Evolutionary conservation across 2,797 vertebrate species (phyloP), one percentile per base, ranked within the genome.

Genomic region (Trachurus trachurus): DNA sequence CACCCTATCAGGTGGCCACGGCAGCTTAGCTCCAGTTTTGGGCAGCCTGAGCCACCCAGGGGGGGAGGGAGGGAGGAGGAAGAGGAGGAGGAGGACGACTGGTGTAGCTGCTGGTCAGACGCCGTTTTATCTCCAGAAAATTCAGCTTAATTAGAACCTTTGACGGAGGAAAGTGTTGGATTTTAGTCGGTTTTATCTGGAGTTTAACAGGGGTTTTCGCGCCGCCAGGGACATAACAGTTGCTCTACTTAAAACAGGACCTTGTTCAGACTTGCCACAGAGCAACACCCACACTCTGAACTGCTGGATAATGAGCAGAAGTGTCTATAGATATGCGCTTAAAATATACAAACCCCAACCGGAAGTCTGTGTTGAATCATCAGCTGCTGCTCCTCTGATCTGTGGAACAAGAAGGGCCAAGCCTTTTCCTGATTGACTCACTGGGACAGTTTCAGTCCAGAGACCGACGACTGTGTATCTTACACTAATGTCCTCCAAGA

Each of bases 291-390:
- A 57, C 82, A 12, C 63, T 26, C n/a, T n/a, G 45, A 78, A 49
- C 63, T 44, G n/a, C 69, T 29, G 68, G 49, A 66, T 85, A 74
- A 84, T 59, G 70, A 81, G 78, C 7, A 39, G 59, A 65, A 16
- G 50, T 44, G 69, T 81, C 72, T 54, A 47, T 15, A 66, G 74
- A 78, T 64, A 13, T 19, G 44, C 31, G 42, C 37, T 54, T 60
- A n/a, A 62, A 66, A 60, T 69, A 49, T 52, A 53, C 17, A 2
- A 70, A 57, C 26, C 26, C 53, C 44, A 22, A 54, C 19, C 21
- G 12, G 59, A 74, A 44, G 75, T 67, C 62, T 56, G 68, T 34
- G 71, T 21, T 58, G 59, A 76, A 62, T 63, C 62, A 64, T 53
- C 61, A 39, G 73, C 61, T 56, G 21, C 45, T 17, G n/a, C 26